Conservation (phyloP, 2,888 invertebrate genomes). For the Adineta ricciae region DNA sequence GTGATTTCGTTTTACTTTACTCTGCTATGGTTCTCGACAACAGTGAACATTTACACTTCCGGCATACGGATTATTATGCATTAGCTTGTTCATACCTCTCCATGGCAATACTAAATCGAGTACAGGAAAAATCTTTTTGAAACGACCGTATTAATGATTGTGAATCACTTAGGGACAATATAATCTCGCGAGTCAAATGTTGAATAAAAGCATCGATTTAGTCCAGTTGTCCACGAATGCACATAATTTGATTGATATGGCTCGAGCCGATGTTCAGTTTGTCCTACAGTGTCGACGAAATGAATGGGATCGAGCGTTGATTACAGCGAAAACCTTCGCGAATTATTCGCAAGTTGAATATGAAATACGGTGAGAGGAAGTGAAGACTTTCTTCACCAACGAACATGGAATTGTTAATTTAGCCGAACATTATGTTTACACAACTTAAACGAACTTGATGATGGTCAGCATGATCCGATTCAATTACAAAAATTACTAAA, state of each 20-base stretch:
- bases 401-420: background rate
- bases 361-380: background rate
- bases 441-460: constrained; percentile 17
- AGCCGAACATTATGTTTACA: constrained; percentile 12
- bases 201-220: background rate
- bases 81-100: constrained; percentile 5
- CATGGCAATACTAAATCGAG: constrained; percentile 1
- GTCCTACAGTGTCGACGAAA: background rate
- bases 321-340: background rate
- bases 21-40: background rate
- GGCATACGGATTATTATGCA: constrained; percentile 16
- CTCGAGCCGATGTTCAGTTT: background rate
- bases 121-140: background rate
- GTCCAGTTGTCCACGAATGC: background rate
- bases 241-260: constrained; percentile 14
- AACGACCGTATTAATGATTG: background rate
- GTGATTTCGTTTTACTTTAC: constrained; percentile 11
- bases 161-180: background rate
- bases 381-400: too few relatives aligned
- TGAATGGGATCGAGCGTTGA: constrained; percentile 12
- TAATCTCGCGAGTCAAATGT: background rate
- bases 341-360: constrained; percentile 12
- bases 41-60: background rate
- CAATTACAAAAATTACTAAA: constrained; percentile 12
- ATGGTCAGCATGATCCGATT: constrained; percentile 12